Evolutionary conservation across 2,113 vertebrate genomes (phyloP).

Genomic region (Vidua chalybeata): DNA sequence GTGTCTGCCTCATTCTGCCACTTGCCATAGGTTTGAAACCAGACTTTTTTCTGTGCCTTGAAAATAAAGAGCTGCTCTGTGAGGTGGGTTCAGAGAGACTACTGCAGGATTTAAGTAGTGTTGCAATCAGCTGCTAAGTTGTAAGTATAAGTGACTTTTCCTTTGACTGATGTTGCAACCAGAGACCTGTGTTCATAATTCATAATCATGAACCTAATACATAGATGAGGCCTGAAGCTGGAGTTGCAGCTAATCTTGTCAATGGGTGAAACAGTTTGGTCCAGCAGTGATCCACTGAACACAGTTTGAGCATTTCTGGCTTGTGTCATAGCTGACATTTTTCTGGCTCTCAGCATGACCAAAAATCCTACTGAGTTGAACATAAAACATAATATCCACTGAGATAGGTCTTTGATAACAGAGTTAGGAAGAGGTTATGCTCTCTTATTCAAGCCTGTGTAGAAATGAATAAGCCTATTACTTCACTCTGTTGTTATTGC

Average conservation of each 20-base stretch:
- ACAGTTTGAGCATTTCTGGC: neutral
- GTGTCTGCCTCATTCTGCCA: neutral
- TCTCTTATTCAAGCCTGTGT: neutral
- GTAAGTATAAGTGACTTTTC: neutral
- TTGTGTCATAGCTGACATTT: neutral
- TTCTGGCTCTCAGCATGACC: neutral
- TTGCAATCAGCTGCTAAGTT: neutral
- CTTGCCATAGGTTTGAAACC: neutral
- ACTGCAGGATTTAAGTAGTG: neutral
- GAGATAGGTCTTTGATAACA: neutral
- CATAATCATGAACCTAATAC: neutral
- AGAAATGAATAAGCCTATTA: constrained; percentile 3
- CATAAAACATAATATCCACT: neutral
- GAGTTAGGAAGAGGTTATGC: neutral
- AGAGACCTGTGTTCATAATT: neutral
- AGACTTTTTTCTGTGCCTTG: neutral
- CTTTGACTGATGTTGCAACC: neutral
- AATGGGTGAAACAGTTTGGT: neutral
- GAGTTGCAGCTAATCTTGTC: neutral
- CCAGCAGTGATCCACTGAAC: neutral
- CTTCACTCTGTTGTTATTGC: neutral
- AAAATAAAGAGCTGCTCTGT: neutral
- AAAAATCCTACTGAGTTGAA: neutral
- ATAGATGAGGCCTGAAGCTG: neutral
- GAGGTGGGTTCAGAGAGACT: neutral